Evolutionary conservation across 2,797 vertebrate species (phyloP).

Genomic region (Sebastes alutus): DNA sequence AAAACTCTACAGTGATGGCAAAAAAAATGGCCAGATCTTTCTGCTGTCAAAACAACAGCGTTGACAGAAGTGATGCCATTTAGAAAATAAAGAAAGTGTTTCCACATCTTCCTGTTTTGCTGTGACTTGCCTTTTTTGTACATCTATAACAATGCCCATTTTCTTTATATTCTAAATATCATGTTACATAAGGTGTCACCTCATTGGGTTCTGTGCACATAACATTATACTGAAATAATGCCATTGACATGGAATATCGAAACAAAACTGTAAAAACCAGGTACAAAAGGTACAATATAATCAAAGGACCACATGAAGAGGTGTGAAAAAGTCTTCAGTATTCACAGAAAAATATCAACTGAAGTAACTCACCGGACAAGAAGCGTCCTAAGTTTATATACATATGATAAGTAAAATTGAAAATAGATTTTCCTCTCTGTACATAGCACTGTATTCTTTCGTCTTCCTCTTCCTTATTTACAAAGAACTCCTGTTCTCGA

Average conservation of each 20-base stretch:
- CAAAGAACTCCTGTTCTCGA: conserved; percentile 80
- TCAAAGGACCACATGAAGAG: conserved; percentile 88
- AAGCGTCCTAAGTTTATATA: conserved; percentile 98
- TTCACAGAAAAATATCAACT: conserved; percentile 93
- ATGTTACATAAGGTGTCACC: conserved; percentile 60
- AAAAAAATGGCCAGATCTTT: conserved; percentile 74
- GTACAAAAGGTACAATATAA: conserved; percentile 88
- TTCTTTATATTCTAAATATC: conserved; percentile 72
- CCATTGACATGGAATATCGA: conserved; percentile 86
- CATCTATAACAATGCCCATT: conserved; percentile 72
- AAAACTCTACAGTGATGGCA: conserved; percentile 80
- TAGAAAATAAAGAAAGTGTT: conserved; percentile 66
- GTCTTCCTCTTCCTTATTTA: conserved; percentile 83
- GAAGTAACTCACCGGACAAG: conserved; percentile 92
- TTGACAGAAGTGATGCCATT: conserved; percentile 70
- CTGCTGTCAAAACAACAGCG: conserved; percentile 72
- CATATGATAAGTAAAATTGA: conserved; percentile 99
- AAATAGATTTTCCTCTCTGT: conserved; percentile 99
- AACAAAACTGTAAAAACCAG: conserved; percentile 84
- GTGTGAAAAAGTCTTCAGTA: conserved; percentile 95
- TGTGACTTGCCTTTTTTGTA: conserved; percentile 62
- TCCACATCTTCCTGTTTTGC: conserved; percentile 54
- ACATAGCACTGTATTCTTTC: conserved; percentile 92
- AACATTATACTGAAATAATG: conserved; percentile 86
- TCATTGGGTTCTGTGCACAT: conserved; percentile 70